Percentiles rank a stretch among this genome's conserved stretches.
Evolutionary conservation across 2,797 vertebrate genomes (phyloP).

Genomic region (Cyclopterus lumpus): DNA sequence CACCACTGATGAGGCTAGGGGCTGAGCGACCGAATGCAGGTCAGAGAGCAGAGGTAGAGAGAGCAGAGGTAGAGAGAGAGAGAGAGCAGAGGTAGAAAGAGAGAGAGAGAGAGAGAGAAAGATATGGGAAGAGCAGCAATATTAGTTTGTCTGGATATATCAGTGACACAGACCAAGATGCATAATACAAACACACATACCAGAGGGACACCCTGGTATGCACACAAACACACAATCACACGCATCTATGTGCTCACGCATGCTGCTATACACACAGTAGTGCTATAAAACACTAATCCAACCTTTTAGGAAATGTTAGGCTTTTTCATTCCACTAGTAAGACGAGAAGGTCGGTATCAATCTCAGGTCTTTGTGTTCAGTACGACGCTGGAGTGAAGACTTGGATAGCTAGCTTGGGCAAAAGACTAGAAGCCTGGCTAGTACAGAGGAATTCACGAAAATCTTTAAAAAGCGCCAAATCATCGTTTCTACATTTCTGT

Average conservation of each 20-base stretch:
- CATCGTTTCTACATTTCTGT: not conserved
- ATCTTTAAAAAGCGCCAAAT: not conserved
- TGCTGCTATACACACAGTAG: not conserved
- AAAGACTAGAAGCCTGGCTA: not conserved
- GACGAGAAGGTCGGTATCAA: not conserved
- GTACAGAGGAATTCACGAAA: not conserved
- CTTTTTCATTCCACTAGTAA: not conserved
- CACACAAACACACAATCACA: constrained; percentile 7
- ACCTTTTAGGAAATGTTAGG: not conserved
- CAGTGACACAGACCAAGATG: constrained; percentile 45
- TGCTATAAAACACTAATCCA: not conserved
- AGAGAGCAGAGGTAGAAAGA: constrained; percentile 1
- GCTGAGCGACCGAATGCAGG: constrained; percentile 51
- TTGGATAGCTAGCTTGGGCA: not conserved
- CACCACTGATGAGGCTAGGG: constrained; percentile 46
- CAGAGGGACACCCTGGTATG: not conserved
- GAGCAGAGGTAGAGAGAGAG: constrained; percentile 15
- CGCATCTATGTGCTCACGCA: not conserved
- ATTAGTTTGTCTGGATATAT: constrained; percentile 41
- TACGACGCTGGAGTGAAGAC: not conserved
- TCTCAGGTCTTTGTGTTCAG: not conserved
- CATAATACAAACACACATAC: constrained; percentile 1
- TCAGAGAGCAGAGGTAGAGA: constrained; percentile 48
- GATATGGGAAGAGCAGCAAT: constrained; percentile 25
- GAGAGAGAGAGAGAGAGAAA: constrained; percentile 15